phyloP scores from a whole-genome alignment of 2,888 invertebrate species.

The Acronicta aceris region DNA sequence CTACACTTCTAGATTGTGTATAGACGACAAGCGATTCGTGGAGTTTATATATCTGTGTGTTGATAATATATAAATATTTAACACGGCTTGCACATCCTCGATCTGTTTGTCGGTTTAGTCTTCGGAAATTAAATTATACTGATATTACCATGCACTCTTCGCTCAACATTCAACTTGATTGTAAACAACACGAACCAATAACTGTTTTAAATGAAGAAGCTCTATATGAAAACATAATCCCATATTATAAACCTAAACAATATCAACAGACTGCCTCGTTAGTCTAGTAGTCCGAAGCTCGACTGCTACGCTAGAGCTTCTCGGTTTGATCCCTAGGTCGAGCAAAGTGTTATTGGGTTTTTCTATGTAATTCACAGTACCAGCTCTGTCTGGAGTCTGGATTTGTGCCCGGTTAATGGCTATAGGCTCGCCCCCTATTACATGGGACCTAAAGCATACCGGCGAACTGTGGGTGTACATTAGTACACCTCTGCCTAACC shows the following conservation, averaged over 20 bases:
- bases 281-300: too few relatives aligned
- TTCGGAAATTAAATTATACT: constrained; percentile 40
- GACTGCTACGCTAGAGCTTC: too few relatives aligned
- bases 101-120: constrained; percentile 47
- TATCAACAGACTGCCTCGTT: not conserved
- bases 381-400: too few relatives aligned
- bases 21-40: constrained; percentile 27
- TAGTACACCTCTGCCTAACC: too few relatives aligned
- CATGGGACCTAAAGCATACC: too few relatives aligned
- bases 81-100: constrained; percentile 21
- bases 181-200: constrained; percentile 23
- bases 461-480: too few relatives aligned
- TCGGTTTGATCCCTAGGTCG: too few relatives aligned
- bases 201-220: constrained; percentile 9
- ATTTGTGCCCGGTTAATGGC: too few relatives aligned
- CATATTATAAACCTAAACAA: not conserved
- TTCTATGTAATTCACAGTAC: too few relatives aligned
- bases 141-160: constrained; percentile 45
- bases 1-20: constrained; percentile 21
- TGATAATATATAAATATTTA: constrained; percentile 49
- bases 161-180: constrained; percentile 35
- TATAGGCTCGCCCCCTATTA: too few relatives aligned
- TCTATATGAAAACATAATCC: not conserved
- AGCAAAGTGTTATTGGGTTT: too few relatives aligned
- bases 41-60: constrained; percentile 39